Conservation (phyloP, 2,888 invertebrate genomes). For the Gari tellinella region DNA sequence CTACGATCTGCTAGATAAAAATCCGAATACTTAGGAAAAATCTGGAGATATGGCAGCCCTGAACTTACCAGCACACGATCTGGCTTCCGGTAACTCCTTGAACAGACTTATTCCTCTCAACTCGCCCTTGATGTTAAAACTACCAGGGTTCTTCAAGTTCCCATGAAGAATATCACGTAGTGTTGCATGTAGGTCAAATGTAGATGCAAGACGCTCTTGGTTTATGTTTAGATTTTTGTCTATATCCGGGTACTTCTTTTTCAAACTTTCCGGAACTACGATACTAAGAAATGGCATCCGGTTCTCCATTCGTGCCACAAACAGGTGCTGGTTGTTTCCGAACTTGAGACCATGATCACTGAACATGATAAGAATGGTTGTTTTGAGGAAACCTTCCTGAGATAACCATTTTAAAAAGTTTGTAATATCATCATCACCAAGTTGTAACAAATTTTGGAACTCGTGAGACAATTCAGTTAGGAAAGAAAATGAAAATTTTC, state of each 20-base stretch:
- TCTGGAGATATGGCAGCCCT: no score
- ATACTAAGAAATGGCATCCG: conserved; percentile 94
- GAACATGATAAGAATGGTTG: conserved; percentile 94
- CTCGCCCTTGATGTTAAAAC: conserved; percentile 1
- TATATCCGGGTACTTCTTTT: conserved; percentile 87
- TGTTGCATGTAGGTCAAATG: conserved; percentile 94
- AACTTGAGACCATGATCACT: conserved; percentile 95
- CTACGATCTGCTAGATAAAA: no score
- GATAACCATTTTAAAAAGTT: conserved; percentile 86
- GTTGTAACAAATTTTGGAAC: conserved; percentile 90
- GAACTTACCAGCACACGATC: conserved; percentile 89
- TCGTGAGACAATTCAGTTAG: conserved; percentile 96
- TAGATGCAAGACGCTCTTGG: conserved; percentile 90
- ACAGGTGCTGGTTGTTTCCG: conserved; percentile 91
- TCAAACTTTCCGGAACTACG: conserved; percentile 89
- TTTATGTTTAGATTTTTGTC: conserved; percentile 88
- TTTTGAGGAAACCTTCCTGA: conserved; percentile 88
- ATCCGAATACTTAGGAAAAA: no score
- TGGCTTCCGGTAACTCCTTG: conserved; percentile 86
- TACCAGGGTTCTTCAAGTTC: conserved; percentile 34
- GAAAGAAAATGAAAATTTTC: conserved; percentile 94
- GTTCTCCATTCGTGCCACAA: conserved; percentile 96
- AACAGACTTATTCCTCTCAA: conserved; percentile 81
- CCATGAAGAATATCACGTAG: conserved; percentile 88
- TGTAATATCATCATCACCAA: conserved; percentile 90